Evolutionary conservation across 2,797 vertebrate species (phyloP).

Genomic region (Labeo calbasu): DNA sequence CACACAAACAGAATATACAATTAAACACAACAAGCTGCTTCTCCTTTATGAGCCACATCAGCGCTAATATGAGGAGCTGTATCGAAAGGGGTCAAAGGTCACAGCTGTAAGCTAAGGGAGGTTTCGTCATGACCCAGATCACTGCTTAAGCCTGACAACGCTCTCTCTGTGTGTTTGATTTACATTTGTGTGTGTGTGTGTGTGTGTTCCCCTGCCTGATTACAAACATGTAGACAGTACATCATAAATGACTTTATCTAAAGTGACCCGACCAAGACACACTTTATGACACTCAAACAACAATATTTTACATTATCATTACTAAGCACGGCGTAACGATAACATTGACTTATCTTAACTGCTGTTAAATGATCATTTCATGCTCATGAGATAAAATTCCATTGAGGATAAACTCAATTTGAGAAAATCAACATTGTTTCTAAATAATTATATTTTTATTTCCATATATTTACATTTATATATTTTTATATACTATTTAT

Average conservation of each 20-base stretch:
- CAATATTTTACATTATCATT: too few species aligned
- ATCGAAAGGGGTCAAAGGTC: background rate
- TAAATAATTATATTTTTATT: too few species aligned
- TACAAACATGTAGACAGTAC: background rate
- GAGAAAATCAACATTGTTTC: too few species aligned
- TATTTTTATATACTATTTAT: too few species aligned
- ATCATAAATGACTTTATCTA: background rate
- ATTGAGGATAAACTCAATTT: too few species aligned
- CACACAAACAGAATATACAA: background rate
- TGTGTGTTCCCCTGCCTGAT: background rate
- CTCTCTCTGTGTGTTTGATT: background rate
- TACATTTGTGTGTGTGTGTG: background rate
- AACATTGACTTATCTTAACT: too few species aligned
- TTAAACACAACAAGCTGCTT: background rate
- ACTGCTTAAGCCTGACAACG: background rate
- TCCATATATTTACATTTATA: too few species aligned
- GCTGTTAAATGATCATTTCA: too few species aligned
- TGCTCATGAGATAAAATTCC: too few species aligned
- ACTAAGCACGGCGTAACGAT: too few species aligned
- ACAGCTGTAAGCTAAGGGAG: background rate
- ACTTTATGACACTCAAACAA: background rate
- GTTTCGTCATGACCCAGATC: background rate
- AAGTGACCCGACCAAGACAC: background rate
- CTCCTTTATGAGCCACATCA: background rate
- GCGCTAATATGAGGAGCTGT: background rate